phyloP scores from a whole-genome alignment of 2,888 invertebrate genomes.

The Eretmocerus hayati region DNA sequence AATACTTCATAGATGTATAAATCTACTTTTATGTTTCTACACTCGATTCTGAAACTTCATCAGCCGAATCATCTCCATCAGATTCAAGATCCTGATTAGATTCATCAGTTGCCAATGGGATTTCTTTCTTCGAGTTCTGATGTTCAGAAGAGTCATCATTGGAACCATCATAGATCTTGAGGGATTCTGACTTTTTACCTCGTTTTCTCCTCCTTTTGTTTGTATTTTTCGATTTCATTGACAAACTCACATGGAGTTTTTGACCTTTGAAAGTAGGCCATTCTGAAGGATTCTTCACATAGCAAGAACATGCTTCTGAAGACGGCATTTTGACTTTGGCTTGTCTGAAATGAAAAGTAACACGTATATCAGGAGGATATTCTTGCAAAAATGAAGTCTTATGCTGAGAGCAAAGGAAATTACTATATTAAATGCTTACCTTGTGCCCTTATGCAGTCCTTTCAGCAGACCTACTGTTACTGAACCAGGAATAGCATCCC shows the following conservation, averaged over 20 bases:
- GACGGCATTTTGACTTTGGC: constrained; percentile 16
- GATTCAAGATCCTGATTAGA: neutral
- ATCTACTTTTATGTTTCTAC: neutral
- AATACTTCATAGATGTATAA: neutral
- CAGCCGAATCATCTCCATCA: neutral
- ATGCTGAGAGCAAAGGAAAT: too few relatives aligned
- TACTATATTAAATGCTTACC: constrained; percentile 21
- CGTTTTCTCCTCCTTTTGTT: too few relatives aligned
- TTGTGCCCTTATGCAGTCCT: constrained; percentile 10
- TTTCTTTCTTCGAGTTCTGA: constrained; percentile 1
- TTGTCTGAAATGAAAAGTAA: constrained; percentile 8
- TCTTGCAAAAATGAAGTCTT: too few relatives aligned
- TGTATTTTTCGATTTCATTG: constrained; percentile 10
- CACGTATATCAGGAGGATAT: too few relatives aligned
- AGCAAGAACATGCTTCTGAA: constrained; percentile 3
- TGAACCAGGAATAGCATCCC: constrained; percentile 30
- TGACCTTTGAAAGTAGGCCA: constrained; percentile 28
- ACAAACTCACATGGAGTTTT: constrained; percentile 19
- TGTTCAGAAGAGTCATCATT: neutral
- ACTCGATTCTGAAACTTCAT: constrained; percentile 2
- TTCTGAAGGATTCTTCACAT: constrained; percentile 24
- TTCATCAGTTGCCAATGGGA: constrained; percentile 5
- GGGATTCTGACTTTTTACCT: neutral
- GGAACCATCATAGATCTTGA: constrained; percentile 8
- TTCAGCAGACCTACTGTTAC: constrained; percentile 27